phyloP scores from a whole-genome alignment of 2,888 invertebrate species.

The Cheilosia grossa region DNA sequence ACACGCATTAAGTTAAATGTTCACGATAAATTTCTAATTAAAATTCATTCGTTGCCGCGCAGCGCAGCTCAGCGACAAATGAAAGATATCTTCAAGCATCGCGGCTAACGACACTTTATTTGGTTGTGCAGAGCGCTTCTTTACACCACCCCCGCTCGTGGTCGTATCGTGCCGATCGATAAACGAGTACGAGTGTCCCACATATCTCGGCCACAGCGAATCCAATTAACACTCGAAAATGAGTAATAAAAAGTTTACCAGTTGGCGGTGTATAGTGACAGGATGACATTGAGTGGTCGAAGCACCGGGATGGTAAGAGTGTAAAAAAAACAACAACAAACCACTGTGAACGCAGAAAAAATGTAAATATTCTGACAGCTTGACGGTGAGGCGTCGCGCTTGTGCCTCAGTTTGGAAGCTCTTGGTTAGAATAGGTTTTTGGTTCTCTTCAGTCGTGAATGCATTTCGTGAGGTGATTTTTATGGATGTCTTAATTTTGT shows the following conservation, averaged over 20 bases:
- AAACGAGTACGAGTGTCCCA: constrained; percentile 68
- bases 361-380: constrained; percentile 43
- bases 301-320: constrained; percentile 1
- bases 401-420: constrained; percentile 11
- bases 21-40: constrained; percentile 75
- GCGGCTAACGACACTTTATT: constrained; percentile 68
- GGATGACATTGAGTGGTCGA: constrained; percentile 66
- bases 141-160: constrained; percentile 55
- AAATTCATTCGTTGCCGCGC: constrained; percentile 66
- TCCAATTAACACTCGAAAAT: constrained; percentile 75
- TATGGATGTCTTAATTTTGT: too few relatives aligned
- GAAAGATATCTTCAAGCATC: constrained; percentile 69
- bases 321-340: not conserved
- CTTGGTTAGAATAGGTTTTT: constrained; percentile 35
- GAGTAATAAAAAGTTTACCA: constrained; percentile 72
- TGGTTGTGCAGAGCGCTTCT: constrained; percentile 48
- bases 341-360: constrained; percentile 15
- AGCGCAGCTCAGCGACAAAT: constrained; percentile 50
- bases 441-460: not conserved
- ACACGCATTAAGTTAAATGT: constrained; percentile 73
- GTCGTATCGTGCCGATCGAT: constrained; percentile 59
- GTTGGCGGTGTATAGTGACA: constrained; percentile 53
- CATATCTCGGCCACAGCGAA: constrained; percentile 65
- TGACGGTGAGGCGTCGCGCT: constrained; percentile 2
- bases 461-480: too few relatives aligned